Evolutionary conservation across 2,888 invertebrate genomes (phyloP).

Genomic region (Macrophya alboannulata): DNA sequence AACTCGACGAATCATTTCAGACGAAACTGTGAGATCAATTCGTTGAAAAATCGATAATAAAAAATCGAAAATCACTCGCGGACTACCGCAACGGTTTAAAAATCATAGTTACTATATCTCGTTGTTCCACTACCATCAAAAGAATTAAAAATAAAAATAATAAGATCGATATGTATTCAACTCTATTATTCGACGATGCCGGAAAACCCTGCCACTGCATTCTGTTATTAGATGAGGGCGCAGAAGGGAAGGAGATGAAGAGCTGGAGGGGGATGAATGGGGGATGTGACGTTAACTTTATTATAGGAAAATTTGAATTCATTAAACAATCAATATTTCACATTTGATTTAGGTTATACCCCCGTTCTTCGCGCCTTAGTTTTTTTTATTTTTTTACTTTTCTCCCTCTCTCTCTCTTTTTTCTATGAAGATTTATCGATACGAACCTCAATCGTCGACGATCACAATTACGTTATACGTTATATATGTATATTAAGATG

Average conservation of each 20-base stretch:
- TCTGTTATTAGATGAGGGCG: not conserved
- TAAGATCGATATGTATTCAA: not conserved
- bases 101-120: not conserved
- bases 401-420: not conserved
- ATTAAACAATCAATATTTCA: slow-evolving; percentile 43
- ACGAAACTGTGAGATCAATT: too few relatives aligned
- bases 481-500: too few relatives aligned
- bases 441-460: too few relatives aligned
- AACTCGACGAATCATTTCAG: too few relatives aligned
- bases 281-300: slow-evolving; percentile 28
- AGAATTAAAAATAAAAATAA: too few relatives aligned
- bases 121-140: too few relatives aligned
- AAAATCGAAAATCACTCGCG: not conserved
- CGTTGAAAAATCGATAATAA: too few relatives aligned
- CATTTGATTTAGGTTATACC: not conserved
- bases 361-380: not conserved
- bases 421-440: not conserved
- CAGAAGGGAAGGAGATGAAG: too few relatives aligned
- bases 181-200: not conserved
- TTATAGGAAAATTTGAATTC: slow-evolving; percentile 52
- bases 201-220: not conserved
- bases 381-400: not conserved
- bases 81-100: not conserved
- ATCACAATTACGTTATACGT: too few relatives aligned
- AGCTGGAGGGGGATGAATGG: not conserved